Evolutionary conservation across 2,113 vertebrate species (phyloP).

Genomic region (Boulengeromyrus knoepffleri): DNA sequence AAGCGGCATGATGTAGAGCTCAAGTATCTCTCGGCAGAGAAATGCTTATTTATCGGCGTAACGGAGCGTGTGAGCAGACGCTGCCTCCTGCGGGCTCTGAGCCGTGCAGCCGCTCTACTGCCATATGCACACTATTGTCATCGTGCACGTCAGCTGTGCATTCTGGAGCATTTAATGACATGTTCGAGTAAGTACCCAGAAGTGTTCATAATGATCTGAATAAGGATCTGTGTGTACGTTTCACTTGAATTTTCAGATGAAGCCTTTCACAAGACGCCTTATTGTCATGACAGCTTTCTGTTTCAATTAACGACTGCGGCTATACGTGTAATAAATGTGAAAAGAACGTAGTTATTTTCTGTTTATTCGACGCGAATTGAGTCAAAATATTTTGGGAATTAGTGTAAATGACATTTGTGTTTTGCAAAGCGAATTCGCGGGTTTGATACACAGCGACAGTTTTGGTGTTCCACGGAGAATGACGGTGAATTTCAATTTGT

Average conservation of each 20-base stretch:
- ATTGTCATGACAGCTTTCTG: neutral
- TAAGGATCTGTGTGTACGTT: neutral
- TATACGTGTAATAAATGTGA: neutral
- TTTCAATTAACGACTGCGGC: neutral
- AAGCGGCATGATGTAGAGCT: slow-evolving; percentile 25
- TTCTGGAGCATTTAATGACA: slow-evolving; percentile 50
- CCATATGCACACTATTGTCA: slow-evolving; percentile 29
- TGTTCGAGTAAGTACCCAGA: slow-evolving; percentile 64
- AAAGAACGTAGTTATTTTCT: neutral
- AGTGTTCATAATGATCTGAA: neutral
- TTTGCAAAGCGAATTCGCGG: neutral
- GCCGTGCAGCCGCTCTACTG: slow-evolving; percentile 24
- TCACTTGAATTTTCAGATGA: neutral
- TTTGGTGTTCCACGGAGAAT: neutral
- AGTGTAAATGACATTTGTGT: neutral
- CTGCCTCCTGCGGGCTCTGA: slow-evolving; percentile 28
- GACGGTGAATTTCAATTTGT: neutral
- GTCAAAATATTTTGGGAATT: neutral
- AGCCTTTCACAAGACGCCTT: neutral
- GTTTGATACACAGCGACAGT: neutral
- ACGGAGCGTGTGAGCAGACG: slow-evolving; percentile 24
- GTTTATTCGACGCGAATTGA: neutral
- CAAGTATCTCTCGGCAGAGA: neutral
- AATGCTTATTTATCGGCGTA: slow-evolving; percentile 4
- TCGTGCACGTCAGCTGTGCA: slow-evolving; percentile 30